These are phyloP conservation scores for Lichenostomus cassidix DNA, from an alignment of 2,113 vertebrate species.

Conservation along the genomic window DNA sequence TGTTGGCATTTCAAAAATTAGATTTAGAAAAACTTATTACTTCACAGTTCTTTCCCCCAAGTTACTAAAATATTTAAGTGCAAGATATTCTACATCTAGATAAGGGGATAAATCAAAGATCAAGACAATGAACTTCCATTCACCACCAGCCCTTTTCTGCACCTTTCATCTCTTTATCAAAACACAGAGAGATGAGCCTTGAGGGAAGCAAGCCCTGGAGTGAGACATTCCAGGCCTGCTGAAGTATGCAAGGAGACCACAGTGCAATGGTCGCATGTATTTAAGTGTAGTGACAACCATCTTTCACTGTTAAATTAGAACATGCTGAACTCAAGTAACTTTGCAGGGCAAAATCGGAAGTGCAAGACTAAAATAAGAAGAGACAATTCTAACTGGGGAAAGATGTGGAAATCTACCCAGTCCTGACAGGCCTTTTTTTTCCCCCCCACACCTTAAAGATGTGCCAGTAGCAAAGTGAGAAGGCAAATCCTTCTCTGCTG, in stretches of 20 bases:
- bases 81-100: constrained; percentile 21
- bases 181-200: constrained; percentile 3
- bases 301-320: constrained; percentile 43
- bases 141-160: background rate
- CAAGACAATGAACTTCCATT: constrained; percentile 17
- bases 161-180: constrained; percentile 31
- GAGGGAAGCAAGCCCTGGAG: background rate
- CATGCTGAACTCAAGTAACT: constrained; percentile 33
- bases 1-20: constrained; percentile 11
- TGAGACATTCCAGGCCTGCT: background rate
- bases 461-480: background rate
- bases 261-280: background rate
- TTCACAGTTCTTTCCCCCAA: constrained; percentile 23
- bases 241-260: background rate
- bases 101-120: constrained; percentile 42
- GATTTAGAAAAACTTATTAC: constrained; percentile 35
- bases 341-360: constrained; percentile 9
- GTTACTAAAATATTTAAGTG: constrained; percentile 48
- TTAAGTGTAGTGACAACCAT: background rate
- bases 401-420: background rate
- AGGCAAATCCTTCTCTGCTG: background rate
- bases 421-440: background rate
- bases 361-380: constrained; percentile 25
- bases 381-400: constrained; percentile 15
- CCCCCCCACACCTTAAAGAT: background rate